Evolutionary conservation across 2,888 invertebrate genomes (phyloP).

Genomic region (Ectobius pallidus): DNA sequence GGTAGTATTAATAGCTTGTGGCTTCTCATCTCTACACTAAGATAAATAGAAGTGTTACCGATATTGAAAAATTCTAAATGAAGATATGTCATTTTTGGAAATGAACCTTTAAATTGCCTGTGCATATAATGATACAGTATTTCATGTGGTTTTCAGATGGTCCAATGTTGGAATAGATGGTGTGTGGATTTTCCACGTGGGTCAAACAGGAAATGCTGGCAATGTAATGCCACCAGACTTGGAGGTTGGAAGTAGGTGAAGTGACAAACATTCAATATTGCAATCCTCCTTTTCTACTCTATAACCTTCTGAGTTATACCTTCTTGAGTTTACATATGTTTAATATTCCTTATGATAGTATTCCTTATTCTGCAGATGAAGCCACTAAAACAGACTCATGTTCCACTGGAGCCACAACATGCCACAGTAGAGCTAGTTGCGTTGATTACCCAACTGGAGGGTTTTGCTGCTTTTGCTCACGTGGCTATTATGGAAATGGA

Average conservation of each 20-base stretch:
- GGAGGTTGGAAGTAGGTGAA: slow-evolving; percentile 43
- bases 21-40: too few relatives aligned
- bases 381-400: background rate
- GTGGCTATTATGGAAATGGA: slow-evolving; percentile 93
- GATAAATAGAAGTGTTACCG: too few relatives aligned
- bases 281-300: too few relatives aligned
- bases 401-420: slow-evolving; percentile 67
- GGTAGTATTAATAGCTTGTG: too few relatives aligned
- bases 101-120: too few relatives aligned
- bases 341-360: too few relatives aligned
- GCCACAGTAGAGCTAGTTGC: slow-evolving; percentile 83
- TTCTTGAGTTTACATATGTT: too few relatives aligned
- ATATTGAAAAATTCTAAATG: too few relatives aligned
- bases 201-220: slow-evolving; percentile 65
- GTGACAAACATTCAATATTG: background rate
- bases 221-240: slow-evolving; percentile 73
- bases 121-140: too few relatives aligned
- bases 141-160: slow-evolving; percentile 66
- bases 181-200: slow-evolving; percentile 85
- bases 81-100: too few relatives aligned
- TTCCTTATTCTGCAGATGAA: slow-evolving; percentile 4
- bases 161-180: slow-evolving; percentile 87
- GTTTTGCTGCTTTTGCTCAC: slow-evolving; percentile 87
- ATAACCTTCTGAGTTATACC: too few relatives aligned
- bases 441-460: slow-evolving; percentile 84